Evolutionary conservation across 2,797 vertebrate species (phyloP).

Genomic region (Enteromius radiatus): DNA sequence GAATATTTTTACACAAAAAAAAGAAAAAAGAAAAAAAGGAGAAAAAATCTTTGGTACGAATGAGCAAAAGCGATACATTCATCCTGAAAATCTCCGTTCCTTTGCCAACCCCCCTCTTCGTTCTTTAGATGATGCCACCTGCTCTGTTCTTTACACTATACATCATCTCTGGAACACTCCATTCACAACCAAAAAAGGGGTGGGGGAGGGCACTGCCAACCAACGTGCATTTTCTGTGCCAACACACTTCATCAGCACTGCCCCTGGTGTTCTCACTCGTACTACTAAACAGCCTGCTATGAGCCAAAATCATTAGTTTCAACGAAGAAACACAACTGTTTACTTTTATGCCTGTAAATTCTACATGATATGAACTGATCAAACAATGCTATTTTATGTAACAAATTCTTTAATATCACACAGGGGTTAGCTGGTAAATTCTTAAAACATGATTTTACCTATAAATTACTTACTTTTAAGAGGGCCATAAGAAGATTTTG

Average conservation of each 20-base stretch:
- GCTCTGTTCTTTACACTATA: constrained; percentile 50
- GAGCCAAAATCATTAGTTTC: constrained; percentile 43
- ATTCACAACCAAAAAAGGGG: constrained; percentile 46
- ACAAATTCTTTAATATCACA: background rate
- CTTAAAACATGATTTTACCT: constrained; percentile 22
- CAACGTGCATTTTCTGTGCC: constrained; percentile 51
- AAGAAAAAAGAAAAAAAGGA: background rate
- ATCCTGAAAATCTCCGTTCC: background rate
- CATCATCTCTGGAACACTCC: constrained; percentile 50
- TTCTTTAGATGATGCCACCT: constrained; percentile 48
- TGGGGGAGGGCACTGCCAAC: constrained; percentile 52
- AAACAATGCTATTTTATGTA: background rate
- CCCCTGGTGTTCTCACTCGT: constrained; percentile 46
- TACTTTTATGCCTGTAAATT: constrained; percentile 39
- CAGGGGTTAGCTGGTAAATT: background rate
- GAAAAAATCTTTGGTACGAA: background rate
- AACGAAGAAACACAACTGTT: constrained; percentile 46
- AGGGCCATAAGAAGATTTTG: constrained; percentile 19
- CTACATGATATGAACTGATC: constrained; percentile 3
- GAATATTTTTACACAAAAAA: background rate
- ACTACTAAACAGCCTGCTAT: constrained; percentile 48
- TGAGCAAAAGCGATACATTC: constrained; percentile 19
- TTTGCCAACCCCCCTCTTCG: constrained; percentile 4
- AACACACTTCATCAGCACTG: constrained; percentile 52
- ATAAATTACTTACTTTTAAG: background rate